Percentiles rank a stretch among this genome's conserved stretches.
phyloP scores from a whole-genome alignment of 1,140 invertebrate species.

The Apis dorsata region DNA sequence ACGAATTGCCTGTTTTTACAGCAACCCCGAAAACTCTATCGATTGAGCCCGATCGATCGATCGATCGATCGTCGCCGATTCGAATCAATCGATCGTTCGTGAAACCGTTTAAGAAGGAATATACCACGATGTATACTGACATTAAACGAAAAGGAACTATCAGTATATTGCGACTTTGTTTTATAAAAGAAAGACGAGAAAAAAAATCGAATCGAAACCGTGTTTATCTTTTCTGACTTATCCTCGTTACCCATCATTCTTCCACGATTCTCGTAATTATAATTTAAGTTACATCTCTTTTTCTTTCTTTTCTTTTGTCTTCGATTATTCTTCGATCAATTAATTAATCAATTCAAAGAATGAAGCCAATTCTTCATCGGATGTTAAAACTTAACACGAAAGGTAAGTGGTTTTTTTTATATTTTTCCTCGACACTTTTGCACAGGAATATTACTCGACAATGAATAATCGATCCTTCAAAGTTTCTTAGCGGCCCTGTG shows the following conservation, averaged over 20 bases:
- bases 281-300: too few relatives aligned
- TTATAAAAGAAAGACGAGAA: slow-evolving; percentile 72
- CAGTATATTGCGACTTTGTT: slow-evolving; percentile 76
- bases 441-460: neutral
- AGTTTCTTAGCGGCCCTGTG: neutral
- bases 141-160: slow-evolving; percentile 70
- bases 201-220: slow-evolving; percentile 18
- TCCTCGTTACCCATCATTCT: neutral
- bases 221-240: slow-evolving; percentile 29
- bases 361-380: too few relatives aligned
- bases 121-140: slow-evolving; percentile 75
- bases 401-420: slow-evolving; percentile 38
- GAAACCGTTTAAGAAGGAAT: slow-evolving; percentile 62
- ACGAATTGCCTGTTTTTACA: slow-evolving; percentile 67
- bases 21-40: slow-evolving; percentile 13
- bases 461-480: neutral
- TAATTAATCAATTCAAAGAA: too few relatives aligned
- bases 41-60: slow-evolving; percentile 10
- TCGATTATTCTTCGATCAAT: too few relatives aligned
- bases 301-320: too few relatives aligned
- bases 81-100: slow-evolving; percentile 38
- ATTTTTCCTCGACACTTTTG: neutral
- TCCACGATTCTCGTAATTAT: too few relatives aligned
- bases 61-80: slow-evolving; percentile 8
- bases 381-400: too few relatives aligned